Conservation (phyloP, 2,113 vertebrate species). For the Charina bottae region DNA sequence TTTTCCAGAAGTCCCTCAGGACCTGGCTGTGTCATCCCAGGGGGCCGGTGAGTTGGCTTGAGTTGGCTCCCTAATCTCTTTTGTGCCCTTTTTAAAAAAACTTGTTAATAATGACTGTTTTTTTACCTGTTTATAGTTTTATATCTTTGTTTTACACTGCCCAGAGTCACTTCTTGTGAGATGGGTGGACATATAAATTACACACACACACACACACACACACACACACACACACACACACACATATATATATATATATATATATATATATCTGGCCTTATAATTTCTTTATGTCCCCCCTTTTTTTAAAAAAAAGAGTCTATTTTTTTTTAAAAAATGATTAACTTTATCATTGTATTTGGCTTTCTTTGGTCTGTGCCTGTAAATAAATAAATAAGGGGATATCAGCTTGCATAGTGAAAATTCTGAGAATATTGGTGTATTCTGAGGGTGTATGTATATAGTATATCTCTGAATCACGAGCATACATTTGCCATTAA, state of each 20-base stretch:
- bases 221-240: too few species aligned
- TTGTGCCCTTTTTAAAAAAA: background rate
- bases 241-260: background rate
- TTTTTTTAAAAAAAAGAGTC: background rate
- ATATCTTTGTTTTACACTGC: background rate
- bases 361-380: background rate
- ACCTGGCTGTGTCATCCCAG: background rate
- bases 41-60: background rate
- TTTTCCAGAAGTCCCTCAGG: background rate
- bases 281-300: background rate
- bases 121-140: background rate
- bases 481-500: background rate
- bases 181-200: background rate
- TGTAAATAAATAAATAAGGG: background rate
- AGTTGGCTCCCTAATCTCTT: background rate
- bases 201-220: too few species aligned
- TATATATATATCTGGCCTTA: background rate
- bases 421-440: background rate
- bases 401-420: background rate
- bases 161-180: background rate
- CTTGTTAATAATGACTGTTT: background rate
- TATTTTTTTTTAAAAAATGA: too few species aligned
- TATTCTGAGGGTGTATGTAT: background rate
- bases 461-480: background rate
- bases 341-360: background rate